Base-by-base conservation (phyloP, 2,113 vertebrate genomes). In the Pyrgilauda ruficollis region DNA sequence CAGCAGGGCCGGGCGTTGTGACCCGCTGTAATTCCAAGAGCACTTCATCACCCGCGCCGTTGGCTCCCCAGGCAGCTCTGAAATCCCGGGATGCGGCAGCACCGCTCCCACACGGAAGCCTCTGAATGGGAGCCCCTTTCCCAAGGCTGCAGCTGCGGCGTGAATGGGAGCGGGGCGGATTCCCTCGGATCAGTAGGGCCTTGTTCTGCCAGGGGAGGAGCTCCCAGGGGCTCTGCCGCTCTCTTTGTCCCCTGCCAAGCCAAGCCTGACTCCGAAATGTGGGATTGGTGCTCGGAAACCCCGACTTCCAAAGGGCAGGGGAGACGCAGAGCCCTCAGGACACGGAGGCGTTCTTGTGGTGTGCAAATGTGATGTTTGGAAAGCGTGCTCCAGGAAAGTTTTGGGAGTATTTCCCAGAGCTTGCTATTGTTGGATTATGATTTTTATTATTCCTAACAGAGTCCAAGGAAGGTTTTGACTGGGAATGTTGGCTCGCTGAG, bases 21-120 rank as follows among this genome's bases (percentile, higher is more conserved):
- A n/a, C 23, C 67, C 3, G 0, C 9, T 2, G 15, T 2, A 1
- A 26, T 53, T 50, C 47, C 82, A 8, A 4, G 13, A 7, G 43
- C 46, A 3, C 64, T 72, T 22, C 31, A 41, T 56, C 31, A 2
- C 2, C 2, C 0, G 28, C 2, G 0, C 67, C 8, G 1, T 0
- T 4, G 93, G 30, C 53, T 59, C 43, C 63, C 4, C 50, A 15
- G 75, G 70, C 76, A 3, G 79, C 67, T 55, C 52, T 4, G 80
- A 17, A 53, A 41, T 28, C 46, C 21, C 1, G 6, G 89, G 69
- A 13, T 11, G 37, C 31, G 7, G 50, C 41, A 13, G 81, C 50
- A 3, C 16, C 3, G 1, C 56, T 80, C 52, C 43, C 30, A 2
- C 76, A 6, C 6, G 16, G 44, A 67, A 64, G 43, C 30, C 67